These are phyloP conservation scores for Melikaiella ostensackeni DNA, from an alignment of 2,888 invertebrate species.

Conservation along the genomic window DNA sequence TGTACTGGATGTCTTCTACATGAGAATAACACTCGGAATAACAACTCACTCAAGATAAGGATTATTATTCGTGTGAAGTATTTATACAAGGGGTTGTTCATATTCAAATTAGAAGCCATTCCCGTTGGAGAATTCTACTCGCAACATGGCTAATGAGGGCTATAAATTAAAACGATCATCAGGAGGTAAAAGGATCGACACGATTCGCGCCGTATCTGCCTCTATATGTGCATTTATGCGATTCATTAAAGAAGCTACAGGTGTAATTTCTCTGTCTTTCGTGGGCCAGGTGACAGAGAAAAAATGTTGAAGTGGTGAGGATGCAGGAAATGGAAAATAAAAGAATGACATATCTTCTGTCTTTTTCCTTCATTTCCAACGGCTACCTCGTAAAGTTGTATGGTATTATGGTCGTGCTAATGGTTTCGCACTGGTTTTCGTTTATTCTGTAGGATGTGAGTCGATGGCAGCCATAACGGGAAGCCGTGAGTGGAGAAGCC, in stretches of 20 bases:
- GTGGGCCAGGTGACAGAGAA: constrained; percentile 5
- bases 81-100: constrained; percentile 21
- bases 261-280: not conserved
- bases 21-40: not conserved
- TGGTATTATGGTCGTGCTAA: constrained; percentile 55
- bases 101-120: constrained; percentile 27
- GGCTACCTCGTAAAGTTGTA: constrained; percentile 52
- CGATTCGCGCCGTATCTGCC: not conserved
- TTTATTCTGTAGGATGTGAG: constrained; percentile 15
- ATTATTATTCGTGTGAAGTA: constrained; percentile 18
- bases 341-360: constrained; percentile 14
- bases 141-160: constrained; percentile 46
- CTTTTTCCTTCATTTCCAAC: constrained; percentile 43
- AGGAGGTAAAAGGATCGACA: constrained; percentile 11
- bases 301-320: not conserved
- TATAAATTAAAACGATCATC: constrained; percentile 46
- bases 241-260: constrained; percentile 28
- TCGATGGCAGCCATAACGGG: constrained; percentile 46
- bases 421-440: constrained; percentile 51
- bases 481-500: constrained; percentile 42
- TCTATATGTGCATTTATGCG: constrained; percentile 21
- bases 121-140: constrained; percentile 6
- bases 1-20: not conserved
- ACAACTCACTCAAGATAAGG: constrained; percentile 25
- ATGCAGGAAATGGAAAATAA: constrained; percentile 15